Conservation (phyloP, 2,797 vertebrate genomes). For the Lepilemur ruficaudatus region DNA sequence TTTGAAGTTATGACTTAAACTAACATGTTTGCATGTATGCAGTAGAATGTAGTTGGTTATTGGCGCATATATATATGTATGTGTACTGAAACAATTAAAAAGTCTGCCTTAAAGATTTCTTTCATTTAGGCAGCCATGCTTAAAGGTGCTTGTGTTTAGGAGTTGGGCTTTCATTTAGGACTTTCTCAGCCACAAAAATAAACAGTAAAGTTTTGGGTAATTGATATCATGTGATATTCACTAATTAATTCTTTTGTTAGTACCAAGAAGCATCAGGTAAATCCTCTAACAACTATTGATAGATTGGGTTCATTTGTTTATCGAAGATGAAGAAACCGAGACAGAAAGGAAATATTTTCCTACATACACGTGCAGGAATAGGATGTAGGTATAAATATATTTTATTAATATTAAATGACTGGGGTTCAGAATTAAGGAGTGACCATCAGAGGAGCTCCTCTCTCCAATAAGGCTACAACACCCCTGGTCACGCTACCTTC, state of each 20-base stretch:
- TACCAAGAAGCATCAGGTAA: not conserved
- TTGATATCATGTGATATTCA: not conserved
- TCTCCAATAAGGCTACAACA: not conserved
- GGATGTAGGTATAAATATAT: not conserved
- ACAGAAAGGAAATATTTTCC: not conserved
- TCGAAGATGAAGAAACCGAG: not conserved
- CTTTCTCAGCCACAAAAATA: not conserved
- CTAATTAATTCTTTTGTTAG: conserved; percentile 3
- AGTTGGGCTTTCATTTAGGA: not conserved
- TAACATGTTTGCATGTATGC: not conserved
- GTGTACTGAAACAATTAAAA: conserved; percentile 1
- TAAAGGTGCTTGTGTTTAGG: conserved; percentile 25
- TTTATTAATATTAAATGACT: not conserved
- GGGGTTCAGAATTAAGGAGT: not conserved
- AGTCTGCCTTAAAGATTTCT: conserved; percentile 3
- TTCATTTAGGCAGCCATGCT: not conserved
- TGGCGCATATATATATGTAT: not conserved
- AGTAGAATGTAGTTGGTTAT: not conserved
- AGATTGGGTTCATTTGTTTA: not conserved
- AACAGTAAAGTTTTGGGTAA: not conserved
- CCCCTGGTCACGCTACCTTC: not conserved
- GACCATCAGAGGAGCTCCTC: not conserved
- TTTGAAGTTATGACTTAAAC: conserved; percentile 42
- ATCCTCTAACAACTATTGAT: not conserved
- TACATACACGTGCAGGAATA: not conserved